Percentiles rank a stretch among this genome's conserved stretches.
Evolutionary conservation across 2,888 invertebrate species (phyloP).

Genomic region (Mimachlamys varia): DNA sequence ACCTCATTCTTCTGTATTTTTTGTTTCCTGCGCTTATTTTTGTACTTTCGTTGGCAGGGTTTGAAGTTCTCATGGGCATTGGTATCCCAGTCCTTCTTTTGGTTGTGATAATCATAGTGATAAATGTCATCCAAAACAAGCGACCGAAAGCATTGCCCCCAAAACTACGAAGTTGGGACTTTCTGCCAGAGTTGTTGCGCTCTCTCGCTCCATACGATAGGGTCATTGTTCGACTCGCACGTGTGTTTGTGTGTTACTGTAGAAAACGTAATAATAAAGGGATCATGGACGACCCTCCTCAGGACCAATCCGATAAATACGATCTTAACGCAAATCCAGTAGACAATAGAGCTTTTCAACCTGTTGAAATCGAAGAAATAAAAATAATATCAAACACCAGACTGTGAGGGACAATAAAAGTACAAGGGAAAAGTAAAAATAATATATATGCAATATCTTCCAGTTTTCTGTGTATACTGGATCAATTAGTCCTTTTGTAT

Average conservation of each 20-base stretch:
- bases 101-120: conserved; percentile 67
- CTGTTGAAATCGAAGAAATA: background rate
- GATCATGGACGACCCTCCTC: background rate
- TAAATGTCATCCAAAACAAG: conserved; percentile 75
- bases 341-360: background rate
- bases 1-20: conserved; percentile 79
- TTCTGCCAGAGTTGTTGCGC: conserved; percentile 73
- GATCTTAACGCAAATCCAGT: background rate
- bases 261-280: background rate
- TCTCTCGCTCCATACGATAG: conserved; percentile 74
- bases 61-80: conserved; percentile 70
- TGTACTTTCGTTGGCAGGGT: conserved; percentile 73
- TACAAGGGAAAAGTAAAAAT: too few relatives aligned
- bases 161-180: conserved; percentile 76
- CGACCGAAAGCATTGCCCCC: conserved; percentile 68
- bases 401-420: background rate
- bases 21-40: conserved; percentile 73
- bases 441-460: too few relatives aligned
- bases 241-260: background rate
- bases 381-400: background rate
- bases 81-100: conserved; percentile 71
- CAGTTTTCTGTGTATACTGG: too few relatives aligned
- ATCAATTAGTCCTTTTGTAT: too few relatives aligned
- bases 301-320: background rate
- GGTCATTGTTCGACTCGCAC: conserved; percentile 18